Conservation (phyloP, 2,797 vertebrate species). For the Rhinoraja longicauda region DNA sequence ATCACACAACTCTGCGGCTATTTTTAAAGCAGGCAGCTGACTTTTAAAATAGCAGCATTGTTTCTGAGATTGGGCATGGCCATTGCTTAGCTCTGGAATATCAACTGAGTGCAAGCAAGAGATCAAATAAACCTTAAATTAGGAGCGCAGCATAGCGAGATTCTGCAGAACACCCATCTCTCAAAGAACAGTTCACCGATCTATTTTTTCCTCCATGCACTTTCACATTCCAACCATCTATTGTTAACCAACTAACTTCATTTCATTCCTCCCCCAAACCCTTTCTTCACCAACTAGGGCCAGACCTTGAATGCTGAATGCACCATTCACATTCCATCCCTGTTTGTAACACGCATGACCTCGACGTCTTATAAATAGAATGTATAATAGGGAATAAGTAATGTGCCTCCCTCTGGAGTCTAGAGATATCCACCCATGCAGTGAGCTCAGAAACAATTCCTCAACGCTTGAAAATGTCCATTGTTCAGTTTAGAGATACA, state of each 20-base stretch:
- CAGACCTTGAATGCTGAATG: background rate
- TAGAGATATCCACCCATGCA: background rate
- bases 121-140: slow-evolving; percentile 19
- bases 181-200: background rate
- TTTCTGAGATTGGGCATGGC: slow-evolving; percentile 51
- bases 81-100: slow-evolving; percentile 54
- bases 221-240: background rate
- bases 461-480: background rate
- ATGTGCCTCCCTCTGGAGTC: background rate
- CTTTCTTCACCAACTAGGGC: background rate
- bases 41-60: slow-evolving; percentile 64
- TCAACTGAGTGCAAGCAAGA: background rate
- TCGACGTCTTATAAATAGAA: background rate
- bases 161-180: background rate
- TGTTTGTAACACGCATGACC: background rate
- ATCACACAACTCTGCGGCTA: slow-evolving; percentile 47
- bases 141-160: background rate
- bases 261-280: too few species aligned
- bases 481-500: background rate
- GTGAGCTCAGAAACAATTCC: too few species aligned
- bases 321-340: background rate
- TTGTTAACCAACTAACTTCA: background rate
- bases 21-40: slow-evolving; percentile 68
- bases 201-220: background rate
- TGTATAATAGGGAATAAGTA: background rate